Conservation (phyloP, 1,140 invertebrate genomes). For the Papilio polyxenes region DNA sequence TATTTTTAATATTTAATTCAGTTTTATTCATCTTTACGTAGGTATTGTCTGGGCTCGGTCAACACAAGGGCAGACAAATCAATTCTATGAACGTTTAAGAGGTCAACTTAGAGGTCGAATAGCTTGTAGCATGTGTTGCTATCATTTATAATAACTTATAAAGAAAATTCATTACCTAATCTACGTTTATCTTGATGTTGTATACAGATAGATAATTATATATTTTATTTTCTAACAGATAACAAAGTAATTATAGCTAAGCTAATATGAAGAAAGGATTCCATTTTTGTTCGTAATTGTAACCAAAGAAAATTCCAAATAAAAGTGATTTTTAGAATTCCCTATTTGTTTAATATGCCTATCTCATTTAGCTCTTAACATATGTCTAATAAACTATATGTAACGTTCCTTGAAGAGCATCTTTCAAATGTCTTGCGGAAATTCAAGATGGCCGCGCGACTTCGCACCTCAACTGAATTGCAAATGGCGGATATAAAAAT, state of each 20-base stretch:
- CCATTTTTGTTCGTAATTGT: too few relatives aligned
- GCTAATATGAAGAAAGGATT: neutral
- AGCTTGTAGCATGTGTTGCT: neutral
- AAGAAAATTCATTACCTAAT: neutral
- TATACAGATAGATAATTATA: neutral
- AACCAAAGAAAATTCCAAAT: too few relatives aligned
- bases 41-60: neutral
- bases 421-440: neutral
- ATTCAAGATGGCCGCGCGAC: constrained; percentile 6
- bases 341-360: too few relatives aligned
- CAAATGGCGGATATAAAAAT: neutral
- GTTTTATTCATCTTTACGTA: neutral
- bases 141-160: neutral
- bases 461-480: neutral
- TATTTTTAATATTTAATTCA: neutral
- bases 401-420: neutral
- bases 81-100: neutral
- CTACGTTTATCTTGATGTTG: neutral
- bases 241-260: neutral
- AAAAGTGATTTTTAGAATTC: too few relatives aligned
- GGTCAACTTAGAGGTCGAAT: neutral
- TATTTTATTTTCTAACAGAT: neutral
- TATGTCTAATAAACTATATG: too few relatives aligned
- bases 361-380: too few relatives aligned
- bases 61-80: constrained; percentile 8